Conservation (phyloP, 2,113 vertebrate genomes). For the Marmota flaviventris region DNA sequence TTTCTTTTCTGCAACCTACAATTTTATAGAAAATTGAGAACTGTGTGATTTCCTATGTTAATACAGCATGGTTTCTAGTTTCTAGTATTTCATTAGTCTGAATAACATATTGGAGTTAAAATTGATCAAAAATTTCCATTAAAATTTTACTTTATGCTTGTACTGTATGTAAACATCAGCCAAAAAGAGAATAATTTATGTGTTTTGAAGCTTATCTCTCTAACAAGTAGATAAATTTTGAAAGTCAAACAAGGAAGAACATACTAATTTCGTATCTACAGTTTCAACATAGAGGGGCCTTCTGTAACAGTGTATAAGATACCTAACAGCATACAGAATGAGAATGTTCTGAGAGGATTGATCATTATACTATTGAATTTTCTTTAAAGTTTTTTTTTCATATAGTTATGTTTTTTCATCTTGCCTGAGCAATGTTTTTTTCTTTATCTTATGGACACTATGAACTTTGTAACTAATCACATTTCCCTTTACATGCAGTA, state of each 20-base stretch:
- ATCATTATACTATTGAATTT: not conserved
- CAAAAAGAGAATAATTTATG: not conserved
- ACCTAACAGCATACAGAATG: not conserved
- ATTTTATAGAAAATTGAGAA: constrained; percentile 58
- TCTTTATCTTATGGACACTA: not conserved
- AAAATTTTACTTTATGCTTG: not conserved
- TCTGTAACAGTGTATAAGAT: not conserved
- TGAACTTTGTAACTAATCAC: not conserved
- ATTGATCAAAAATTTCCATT: not conserved
- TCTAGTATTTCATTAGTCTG: not conserved
- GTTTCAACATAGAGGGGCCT: no score
- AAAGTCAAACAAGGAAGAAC: not conserved
- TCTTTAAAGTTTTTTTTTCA: not conserved
- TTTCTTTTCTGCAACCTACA: constrained; percentile 84
- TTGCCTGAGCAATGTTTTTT: not conserved
- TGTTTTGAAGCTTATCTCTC: not conserved
- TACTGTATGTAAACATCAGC: not conserved
- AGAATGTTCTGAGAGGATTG: not conserved
- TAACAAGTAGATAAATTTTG: not conserved
- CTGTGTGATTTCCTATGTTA: not conserved
- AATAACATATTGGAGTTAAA: not conserved
- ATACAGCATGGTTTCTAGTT: not conserved
- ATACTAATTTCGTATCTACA: not conserved
- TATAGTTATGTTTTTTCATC: not conserved
- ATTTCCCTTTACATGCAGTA: not conserved